Evolutionary conservation across 1,140 invertebrate genomes (phyloP).

Genomic region (Palaemon carinicauda): DNA sequence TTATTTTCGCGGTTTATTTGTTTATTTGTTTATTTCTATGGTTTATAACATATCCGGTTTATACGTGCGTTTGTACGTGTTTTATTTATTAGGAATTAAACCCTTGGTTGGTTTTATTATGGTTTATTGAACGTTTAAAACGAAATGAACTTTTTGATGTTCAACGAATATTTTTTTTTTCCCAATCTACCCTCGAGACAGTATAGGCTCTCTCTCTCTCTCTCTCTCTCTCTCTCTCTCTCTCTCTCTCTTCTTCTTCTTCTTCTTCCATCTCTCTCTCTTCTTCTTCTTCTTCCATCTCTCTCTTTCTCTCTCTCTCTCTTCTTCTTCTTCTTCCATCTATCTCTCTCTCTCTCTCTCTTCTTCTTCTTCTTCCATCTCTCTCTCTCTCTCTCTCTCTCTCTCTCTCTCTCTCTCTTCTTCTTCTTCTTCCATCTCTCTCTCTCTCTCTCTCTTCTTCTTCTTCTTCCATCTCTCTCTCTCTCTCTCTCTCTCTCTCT

Average conservation of each 20-base stretch:
- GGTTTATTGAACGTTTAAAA: no score
- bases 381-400: constrained; percentile 5
- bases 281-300: no score
- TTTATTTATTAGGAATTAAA: no score
- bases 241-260: not conserved
- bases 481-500: not conserved
- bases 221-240: constrained; percentile 2
- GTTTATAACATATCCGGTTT: no score
- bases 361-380: not conserved
- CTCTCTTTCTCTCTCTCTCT: constrained; percentile 7
- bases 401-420: not conserved
- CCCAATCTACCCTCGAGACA: not conserved
- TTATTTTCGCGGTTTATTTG: no score
- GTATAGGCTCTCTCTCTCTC: not conserved
- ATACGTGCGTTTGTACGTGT: no score
- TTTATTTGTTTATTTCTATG: no score
- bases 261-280: not conserved
- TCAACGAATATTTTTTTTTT: not conserved
- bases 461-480: not conserved
- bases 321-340: not conserved
- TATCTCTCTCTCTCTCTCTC: not conserved
- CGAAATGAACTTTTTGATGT: not conserved
- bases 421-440: not conserved
- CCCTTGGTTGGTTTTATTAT: no score
- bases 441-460: not conserved